Conservation (phyloP, 1,140 invertebrate genomes). For the Dinothrombium tinctorium region DNA sequence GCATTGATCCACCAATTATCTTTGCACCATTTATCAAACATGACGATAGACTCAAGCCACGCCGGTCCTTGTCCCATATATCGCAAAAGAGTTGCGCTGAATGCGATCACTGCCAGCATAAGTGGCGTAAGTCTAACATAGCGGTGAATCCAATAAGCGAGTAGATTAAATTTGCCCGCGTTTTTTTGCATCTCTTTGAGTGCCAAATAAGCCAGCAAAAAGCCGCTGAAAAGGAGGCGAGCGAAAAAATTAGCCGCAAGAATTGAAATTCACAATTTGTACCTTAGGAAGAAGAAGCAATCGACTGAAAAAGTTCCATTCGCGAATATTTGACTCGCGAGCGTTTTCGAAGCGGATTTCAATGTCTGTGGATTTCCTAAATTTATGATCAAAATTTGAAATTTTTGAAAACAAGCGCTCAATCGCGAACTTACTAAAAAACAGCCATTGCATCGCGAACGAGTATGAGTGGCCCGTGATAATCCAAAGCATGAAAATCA, state of each 20-base stretch:
- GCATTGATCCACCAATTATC: conserved; percentile 19
- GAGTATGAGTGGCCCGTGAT: conserved; percentile 17
- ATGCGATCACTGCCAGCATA: conserved; percentile 15
- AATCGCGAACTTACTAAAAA: conserved; percentile 13
- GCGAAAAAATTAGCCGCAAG: neutral
- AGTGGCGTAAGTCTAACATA: conserved; percentile 17
- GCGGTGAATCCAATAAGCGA: conserved; percentile 14
- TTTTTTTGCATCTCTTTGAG: conserved; percentile 10
- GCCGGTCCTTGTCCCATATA: conserved; percentile 16
- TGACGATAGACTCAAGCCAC: conserved; percentile 14
- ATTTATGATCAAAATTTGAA: neutral
- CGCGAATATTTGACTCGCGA: conserved; percentile 14
- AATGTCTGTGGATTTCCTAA: conserved; percentile 11
- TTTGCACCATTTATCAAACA: conserved; percentile 17
- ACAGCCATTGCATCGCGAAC: conserved; percentile 14
- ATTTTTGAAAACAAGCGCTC: neutral
- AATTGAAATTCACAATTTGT: neutral
- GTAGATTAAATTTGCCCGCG: conserved; percentile 10
- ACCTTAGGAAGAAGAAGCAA: conserved; percentile 17
- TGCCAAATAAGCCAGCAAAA: conserved; percentile 12
- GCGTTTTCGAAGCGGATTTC: conserved; percentile 6
- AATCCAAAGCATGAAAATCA: conserved; percentile 16
- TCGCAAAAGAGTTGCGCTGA: conserved; percentile 13
- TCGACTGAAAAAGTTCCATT: conserved; percentile 18
- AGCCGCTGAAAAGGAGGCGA: conserved; percentile 13